Conservation (phyloP, 2,888 invertebrate species). For the Drosophila hamatofila region DNA sequence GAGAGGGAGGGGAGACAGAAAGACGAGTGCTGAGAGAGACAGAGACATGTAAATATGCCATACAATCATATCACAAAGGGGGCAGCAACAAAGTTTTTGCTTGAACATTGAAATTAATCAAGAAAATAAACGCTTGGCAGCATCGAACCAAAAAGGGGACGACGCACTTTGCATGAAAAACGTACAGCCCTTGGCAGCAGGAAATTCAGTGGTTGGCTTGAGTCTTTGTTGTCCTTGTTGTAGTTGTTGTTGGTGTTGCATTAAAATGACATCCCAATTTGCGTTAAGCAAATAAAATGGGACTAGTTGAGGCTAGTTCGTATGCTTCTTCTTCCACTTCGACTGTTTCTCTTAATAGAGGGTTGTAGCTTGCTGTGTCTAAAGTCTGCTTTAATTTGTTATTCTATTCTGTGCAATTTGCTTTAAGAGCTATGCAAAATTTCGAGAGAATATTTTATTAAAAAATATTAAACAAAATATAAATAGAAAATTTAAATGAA, state of each 20-base stretch:
- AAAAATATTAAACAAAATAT: not conserved
- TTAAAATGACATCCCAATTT: constrained; percentile 80
- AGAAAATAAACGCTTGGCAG: constrained; percentile 80
- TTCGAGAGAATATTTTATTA: not conserved
- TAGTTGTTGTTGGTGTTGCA: constrained; percentile 45
- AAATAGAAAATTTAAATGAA: not conserved
- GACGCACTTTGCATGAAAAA: constrained; percentile 71
- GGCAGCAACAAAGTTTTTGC: constrained; percentile 66
- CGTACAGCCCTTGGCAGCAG: constrained; percentile 12
- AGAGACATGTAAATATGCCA: constrained; percentile 62
- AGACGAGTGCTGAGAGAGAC: not conserved
- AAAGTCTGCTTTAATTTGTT: constrained; percentile 5
- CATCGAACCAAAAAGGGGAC: constrained; percentile 42
- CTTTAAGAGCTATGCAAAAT: not conserved
- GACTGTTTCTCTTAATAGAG: not conserved
- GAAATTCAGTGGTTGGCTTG: constrained; percentile 30
- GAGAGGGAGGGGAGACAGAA: not conserved
- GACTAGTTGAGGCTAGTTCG: constrained; percentile 54
- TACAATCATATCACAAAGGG: constrained; percentile 33
- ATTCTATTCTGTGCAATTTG: not conserved
- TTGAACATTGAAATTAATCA: constrained; percentile 75
- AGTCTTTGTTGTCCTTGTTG: constrained; percentile 8
- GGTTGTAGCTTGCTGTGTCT: not conserved
- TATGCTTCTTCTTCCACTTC: constrained; percentile 1
- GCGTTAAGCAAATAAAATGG: constrained; percentile 78